These are phyloP conservation scores for Colius striatus DNA, from an alignment of 2,113 vertebrate species.

Conservation along the genomic window DNA sequence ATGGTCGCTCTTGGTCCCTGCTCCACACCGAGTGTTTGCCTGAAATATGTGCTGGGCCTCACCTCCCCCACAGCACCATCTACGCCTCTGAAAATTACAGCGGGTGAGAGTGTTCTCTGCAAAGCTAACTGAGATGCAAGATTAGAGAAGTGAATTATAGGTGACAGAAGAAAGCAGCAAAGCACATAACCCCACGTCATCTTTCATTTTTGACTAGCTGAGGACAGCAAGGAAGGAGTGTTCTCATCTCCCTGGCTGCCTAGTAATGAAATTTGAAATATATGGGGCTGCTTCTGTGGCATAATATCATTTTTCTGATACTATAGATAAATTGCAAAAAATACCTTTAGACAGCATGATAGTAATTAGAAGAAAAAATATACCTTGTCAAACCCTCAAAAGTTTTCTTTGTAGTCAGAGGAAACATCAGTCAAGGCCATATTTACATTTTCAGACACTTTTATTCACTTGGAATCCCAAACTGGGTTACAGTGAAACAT, in stretches of 20 bases:
- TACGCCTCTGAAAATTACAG: conserved; percentile 98
- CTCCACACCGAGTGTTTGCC: conserved; percentile 94
- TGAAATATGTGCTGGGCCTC: conserved; percentile 90
- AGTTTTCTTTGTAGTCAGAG: background rate
- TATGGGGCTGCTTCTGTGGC: background rate
- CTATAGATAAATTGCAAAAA: background rate
- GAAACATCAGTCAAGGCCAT: background rate
- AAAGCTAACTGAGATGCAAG: background rate
- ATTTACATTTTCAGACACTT: background rate
- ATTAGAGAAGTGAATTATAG: background rate
- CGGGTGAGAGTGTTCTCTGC: conserved; percentile 80
- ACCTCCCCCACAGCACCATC: conserved; percentile 94
- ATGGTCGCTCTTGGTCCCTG: conserved; percentile 93
- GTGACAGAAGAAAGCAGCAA: background rate
- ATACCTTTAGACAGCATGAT: background rate
- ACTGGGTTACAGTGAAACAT: background rate
- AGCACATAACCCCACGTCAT: background rate
- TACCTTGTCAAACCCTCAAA: background rate
- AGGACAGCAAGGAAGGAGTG: background rate
- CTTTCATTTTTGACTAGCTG: background rate
- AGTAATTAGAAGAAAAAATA: background rate
- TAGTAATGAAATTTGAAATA: conserved; percentile 16
- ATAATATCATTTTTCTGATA: background rate
- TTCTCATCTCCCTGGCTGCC: background rate
- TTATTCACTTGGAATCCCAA: background rate